These are phyloP conservation scores for Atta colombica DNA, from an alignment of 1,140 invertebrate genomes.

Conservation along the genomic window DNA sequence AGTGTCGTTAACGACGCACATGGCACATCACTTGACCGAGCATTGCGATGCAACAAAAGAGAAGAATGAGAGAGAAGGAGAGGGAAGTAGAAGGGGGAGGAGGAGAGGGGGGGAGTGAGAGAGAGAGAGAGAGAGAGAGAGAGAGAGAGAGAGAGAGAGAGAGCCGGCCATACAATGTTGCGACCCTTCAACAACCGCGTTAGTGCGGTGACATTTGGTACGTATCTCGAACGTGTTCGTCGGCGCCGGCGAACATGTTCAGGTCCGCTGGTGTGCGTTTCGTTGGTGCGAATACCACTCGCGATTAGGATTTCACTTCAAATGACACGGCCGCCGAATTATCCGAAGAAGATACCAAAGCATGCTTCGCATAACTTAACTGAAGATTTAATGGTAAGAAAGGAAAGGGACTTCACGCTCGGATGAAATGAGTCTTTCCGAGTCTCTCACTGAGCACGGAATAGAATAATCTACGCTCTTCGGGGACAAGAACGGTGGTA, in stretches of 20 bases:
- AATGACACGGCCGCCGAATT: conserved; percentile 40
- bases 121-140: conserved; percentile 41
- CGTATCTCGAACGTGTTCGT: conserved; percentile 71
- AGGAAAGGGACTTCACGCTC: conserved; percentile 11
- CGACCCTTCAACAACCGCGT: conserved; percentile 73
- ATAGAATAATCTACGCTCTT: conserved; percentile 51
- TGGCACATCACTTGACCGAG: conserved; percentile 71
- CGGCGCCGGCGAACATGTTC: conserved; percentile 67
- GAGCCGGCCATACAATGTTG: conserved; percentile 71
- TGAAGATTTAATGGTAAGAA: conserved; percentile 33
- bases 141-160: conserved; percentile 42
- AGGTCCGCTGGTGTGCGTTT: conserved; percentile 19
- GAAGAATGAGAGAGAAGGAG: conserved; percentile 1
- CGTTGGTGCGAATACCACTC: conserved; percentile 57
- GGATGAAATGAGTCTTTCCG: conserved; percentile 30
- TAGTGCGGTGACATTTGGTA: conserved; percentile 76
- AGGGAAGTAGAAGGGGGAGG: conserved; percentile 29
- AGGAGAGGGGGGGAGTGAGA: conserved; percentile 41
- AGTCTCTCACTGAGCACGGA: conserved; percentile 23
- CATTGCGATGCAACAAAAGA: conserved; percentile 23
- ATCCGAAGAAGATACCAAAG: conserved; percentile 23
- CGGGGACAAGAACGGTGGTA: conserved; percentile 40
- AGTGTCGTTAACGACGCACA: conserved; percentile 74
- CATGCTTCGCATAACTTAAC: conserved; percentile 23
- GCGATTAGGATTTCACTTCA: conserved; percentile 30